Percentiles rank a stretch among this genome's conserved stretches.
Conservation (phyloP, 2,113 vertebrate genomes). For the Ochotona princeps region DNA sequence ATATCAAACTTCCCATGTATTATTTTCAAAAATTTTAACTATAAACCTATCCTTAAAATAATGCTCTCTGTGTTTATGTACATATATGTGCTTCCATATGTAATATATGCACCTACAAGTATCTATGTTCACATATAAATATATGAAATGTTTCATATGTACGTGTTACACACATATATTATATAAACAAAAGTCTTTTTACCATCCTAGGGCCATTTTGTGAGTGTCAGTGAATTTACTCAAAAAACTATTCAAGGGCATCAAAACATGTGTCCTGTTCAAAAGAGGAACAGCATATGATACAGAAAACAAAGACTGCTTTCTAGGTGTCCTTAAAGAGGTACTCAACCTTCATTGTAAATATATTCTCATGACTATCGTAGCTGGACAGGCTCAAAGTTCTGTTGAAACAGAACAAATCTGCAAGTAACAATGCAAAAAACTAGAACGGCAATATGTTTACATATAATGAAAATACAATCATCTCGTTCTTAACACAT, state of each 20-base stretch:
- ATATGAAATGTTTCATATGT: neutral
- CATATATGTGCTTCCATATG: neutral
- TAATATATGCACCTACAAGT: neutral
- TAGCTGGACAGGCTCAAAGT: neutral
- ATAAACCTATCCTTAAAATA: neutral
- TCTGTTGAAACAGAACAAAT: conserved; percentile 40
- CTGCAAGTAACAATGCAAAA: conserved; percentile 16
- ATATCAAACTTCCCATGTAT: neutral
- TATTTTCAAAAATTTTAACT: conserved; percentile 48
- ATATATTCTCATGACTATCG: conserved; percentile 43
- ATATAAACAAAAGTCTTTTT: neutral
- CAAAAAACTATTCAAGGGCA: conserved; percentile 15
- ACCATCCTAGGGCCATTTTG: neutral
- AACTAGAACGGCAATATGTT: neutral
- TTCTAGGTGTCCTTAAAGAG: conserved; percentile 42
- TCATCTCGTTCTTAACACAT: neutral
- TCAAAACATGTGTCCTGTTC: conserved; percentile 52
- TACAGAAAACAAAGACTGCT: conserved; percentile 62
- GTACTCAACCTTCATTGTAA: conserved; percentile 46
- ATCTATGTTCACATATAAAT: too few species aligned
- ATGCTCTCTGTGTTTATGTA: neutral
- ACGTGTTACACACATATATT: neutral
- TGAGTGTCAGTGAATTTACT: conserved; percentile 56
- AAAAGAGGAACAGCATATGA: conserved; percentile 68
- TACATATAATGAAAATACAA: conserved; percentile 11